Evolutionary conservation across 2,797 vertebrate species (phyloP), one percentile per base, ranked within the genome.

Genomic region (Eospalax fontanierii): DNA sequence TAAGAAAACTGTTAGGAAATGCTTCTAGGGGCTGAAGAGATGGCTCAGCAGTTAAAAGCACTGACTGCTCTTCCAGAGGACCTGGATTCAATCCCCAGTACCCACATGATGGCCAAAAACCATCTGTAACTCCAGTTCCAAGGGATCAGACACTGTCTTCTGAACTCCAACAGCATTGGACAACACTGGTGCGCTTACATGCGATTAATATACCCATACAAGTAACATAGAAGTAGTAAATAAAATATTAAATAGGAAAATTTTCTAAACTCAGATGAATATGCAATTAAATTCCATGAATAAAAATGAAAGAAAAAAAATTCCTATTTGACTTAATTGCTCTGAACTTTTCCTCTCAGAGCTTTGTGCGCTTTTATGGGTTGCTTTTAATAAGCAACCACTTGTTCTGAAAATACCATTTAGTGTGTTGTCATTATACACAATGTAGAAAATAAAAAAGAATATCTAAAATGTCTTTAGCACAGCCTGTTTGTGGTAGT

Each of bases 231-330:
- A 54, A 54, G 12, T 14, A 54, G 14, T 54, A 54, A 46, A 46
- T 54, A 82, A 93, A 46, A 46, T 43, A 66, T 68, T 70, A 63
- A 18, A 68, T n/a, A n/a, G n/a, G n/a, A 80, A 40, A 15, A 46
- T 4, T 66, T 93, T 89, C 38, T 73, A n/a, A 89, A 87, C 74
- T 70, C 59, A 94, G 26, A 54, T 89, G 76, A 81, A 43, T 83
- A 89, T 38, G 18, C 66, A 19, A n/a, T 90, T 85, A 70, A 65
- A 26, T 88, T 86, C 4, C 65, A 70, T 12, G 79, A 71, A 40
- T 15, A 68, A 59, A 63, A 63, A 50, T 6, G n/a, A 63, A 38
- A 81, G 4, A 35, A n/a, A 43, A 26, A 70, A 28, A 33, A 21
- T 9, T 1, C 12, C 0, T 71, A 0, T 73, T 38, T 38, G 11